These are phyloP conservation scores for Euura lappo DNA, from an alignment of 1,140 invertebrate genomes.

Conservation along the genomic window DNA sequence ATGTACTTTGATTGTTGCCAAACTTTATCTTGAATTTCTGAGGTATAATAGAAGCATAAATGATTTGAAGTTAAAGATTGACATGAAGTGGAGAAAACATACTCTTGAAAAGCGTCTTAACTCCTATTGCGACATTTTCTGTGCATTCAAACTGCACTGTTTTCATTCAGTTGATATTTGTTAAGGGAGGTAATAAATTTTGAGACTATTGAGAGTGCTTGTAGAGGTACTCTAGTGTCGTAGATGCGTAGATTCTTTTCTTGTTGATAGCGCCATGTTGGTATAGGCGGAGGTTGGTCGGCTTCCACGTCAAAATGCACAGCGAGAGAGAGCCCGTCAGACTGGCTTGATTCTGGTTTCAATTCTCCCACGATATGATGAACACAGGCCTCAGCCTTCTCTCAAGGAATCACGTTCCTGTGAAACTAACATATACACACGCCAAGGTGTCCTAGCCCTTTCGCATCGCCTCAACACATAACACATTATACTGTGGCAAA, in stretches of 20 bases:
- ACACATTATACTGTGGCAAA: background rate
- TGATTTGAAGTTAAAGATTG: background rate
- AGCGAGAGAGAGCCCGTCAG: constrained; percentile 35
- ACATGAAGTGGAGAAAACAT: background rate
- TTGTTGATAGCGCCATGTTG: constrained; percentile 35
- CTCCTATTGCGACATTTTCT: constrained; percentile 31
- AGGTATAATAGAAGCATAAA: background rate
- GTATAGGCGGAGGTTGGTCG: constrained; percentile 35
- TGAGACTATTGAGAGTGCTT: constrained; percentile 53
- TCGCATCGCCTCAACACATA: background rate
- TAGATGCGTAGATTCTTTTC: constrained; percentile 42
- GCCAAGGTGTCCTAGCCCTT: constrained; percentile 50
- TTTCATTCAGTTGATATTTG: constrained; percentile 27
- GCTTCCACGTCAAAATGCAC: constrained; percentile 36
- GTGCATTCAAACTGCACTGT: constrained; percentile 24
- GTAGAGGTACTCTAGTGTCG: constrained; percentile 56
- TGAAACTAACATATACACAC: constrained; percentile 64
- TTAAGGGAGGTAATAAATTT: constrained; percentile 38
- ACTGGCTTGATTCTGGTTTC: constrained; percentile 28
- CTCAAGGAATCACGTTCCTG: constrained; percentile 52
- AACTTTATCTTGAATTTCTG: background rate
- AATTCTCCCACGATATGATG: constrained; percentile 42
- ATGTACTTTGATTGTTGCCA: background rate
- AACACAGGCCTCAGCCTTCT: constrained; percentile 53
- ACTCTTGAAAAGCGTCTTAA: constrained; percentile 26